A percentile compares a stretch with the other conserved stretches of the same genome.
Conservation (phyloP, 2,113 vertebrate genomes). For the Brienomyrus longianalis region DNA sequence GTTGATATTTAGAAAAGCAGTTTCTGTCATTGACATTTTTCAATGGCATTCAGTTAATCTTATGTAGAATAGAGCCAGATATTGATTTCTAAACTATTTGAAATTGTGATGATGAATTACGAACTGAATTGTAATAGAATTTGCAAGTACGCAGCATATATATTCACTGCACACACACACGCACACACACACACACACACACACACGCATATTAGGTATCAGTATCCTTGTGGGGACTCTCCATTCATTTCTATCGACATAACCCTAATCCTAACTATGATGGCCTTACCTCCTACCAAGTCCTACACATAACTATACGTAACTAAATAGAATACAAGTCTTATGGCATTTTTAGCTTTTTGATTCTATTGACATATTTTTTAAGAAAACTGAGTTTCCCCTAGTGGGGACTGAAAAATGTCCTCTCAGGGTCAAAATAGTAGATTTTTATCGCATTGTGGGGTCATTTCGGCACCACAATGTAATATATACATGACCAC, state of each 20-base stretch:
- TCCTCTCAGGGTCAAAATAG: too few relatives aligned
- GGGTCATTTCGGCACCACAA: too few relatives aligned
- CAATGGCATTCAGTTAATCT: neutral
- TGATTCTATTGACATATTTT: too few relatives aligned
- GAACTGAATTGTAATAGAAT: neutral
- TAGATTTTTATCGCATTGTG: too few relatives aligned
- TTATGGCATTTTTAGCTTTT: too few relatives aligned
- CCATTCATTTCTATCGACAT: neutral
- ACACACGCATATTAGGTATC: neutral
- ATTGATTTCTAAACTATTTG: neutral
- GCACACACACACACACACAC: neutral
- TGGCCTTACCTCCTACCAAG: neutral
- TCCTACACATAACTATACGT: too few relatives aligned
- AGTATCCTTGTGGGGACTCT: neutral
- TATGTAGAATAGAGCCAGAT: neutral
- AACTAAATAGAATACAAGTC: too few relatives aligned
- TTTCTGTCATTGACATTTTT: neutral
- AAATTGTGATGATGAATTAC: neutral
- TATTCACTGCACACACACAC: neutral
- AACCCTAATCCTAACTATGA: neutral
- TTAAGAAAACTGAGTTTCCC: too few relatives aligned
- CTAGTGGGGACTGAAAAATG: too few relatives aligned
- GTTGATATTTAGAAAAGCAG: too few relatives aligned
- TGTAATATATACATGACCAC: too few relatives aligned
- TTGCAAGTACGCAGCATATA: neutral